phyloP scores from a whole-genome alignment of 2,797 vertebrate genomes.

The Chelidonichthys spinosus region DNA sequence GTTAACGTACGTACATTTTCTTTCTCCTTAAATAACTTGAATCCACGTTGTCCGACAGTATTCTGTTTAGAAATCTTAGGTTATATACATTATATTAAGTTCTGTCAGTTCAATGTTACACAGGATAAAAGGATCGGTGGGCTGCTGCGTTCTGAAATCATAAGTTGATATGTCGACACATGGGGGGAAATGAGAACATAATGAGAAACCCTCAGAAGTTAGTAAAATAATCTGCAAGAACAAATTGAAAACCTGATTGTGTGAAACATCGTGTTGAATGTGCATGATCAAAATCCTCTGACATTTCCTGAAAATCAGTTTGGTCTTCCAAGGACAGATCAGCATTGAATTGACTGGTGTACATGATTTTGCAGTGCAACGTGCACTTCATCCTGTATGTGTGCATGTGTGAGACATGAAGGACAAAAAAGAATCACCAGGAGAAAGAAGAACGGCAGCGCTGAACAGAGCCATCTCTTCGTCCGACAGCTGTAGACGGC shows the following conservation, averaged over 20 bases:
- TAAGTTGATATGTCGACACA: not conserved
- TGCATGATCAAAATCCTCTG: not conserved
- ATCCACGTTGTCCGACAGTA: not conserved
- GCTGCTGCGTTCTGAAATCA: slow-evolving; percentile 1
- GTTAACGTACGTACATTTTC: not conserved
- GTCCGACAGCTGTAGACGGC: slow-evolving; percentile 90
- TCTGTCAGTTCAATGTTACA: not conserved
- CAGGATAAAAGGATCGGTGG: not conserved
- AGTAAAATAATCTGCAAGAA: not conserved
- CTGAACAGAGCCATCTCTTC: slow-evolving; percentile 94
- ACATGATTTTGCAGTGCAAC: not conserved
- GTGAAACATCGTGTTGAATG: not conserved
- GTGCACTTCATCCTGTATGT: slow-evolving; percentile 2
- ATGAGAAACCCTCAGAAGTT: not conserved
- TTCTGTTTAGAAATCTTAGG: not conserved
- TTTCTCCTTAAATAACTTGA: not conserved
- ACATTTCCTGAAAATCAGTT: not conserved
- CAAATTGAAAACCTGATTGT: not conserved
- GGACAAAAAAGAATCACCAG: slow-evolving; percentile 79
- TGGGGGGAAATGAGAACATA: not conserved
- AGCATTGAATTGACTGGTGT: not conserved
- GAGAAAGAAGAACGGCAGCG: slow-evolving; percentile 88
- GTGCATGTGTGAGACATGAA: not conserved
- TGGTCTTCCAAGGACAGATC: not conserved
- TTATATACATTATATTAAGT: not conserved